Base-by-base conservation (phyloP, 2,888 invertebrate species). In the Drosophila limbata region DNA sequence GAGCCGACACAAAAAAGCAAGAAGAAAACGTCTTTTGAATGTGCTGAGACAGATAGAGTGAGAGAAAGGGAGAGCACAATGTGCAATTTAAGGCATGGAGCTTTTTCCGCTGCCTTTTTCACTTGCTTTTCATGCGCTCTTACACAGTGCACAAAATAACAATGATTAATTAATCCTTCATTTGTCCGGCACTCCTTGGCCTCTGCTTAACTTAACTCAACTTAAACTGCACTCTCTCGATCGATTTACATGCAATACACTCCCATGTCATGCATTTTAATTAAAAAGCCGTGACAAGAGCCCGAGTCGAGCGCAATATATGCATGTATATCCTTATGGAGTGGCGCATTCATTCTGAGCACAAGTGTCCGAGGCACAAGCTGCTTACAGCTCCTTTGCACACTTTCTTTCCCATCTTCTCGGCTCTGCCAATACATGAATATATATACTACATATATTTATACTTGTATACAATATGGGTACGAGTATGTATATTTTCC, bases 261-360 rank as follows among this genome's bases (percentile, higher is more conserved):
- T 67, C 42, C 2, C 73, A 72, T 75, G 84, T 69, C 77, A 73
- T 84, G 82, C 79, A 82, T 84, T 87, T 87, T 84, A 87, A 87
- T 87, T 87, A 87, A 87, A 85, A 83, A 65, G 55, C 69, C 73
- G 69, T 61, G 66, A 56, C 53, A 69, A 45, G 73, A 50, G 17
- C 15, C 42, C 5, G 45, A 61, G 61, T 11, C 33, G n/a, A 40
- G 40, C 31, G n/a, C 42, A 57, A 37, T 33, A 44, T 13, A 25
- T 25, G 25, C 35, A 35, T 35, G 13, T 35, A 5, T 47, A 35
- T 47, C 25, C 35, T 25, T 57, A 47, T 56, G 44, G 11, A 17
- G 21, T 28, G 31, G 33, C 4, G 33, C 31, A 11, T 35, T 6
- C 25, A 52, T 50, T 51, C 56, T 40, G 44, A 53, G 40, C 39